phyloP scores from a whole-genome alignment of 1,140 invertebrate genomes.

The Chrysopa pallens region DNA sequence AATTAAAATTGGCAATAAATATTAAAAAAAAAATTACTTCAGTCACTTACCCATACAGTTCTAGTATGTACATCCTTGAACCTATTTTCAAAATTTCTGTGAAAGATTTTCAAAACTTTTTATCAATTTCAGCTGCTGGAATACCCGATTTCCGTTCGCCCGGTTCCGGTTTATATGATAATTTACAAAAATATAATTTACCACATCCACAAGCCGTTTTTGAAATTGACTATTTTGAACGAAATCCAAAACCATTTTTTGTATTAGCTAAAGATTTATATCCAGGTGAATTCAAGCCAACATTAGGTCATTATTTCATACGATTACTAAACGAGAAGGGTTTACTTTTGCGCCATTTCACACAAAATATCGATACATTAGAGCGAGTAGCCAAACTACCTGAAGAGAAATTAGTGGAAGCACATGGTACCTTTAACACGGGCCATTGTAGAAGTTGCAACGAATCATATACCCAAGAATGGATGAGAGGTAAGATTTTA shows the following conservation, averaged over 20 bases:
- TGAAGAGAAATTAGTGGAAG: slow-evolving; percentile 74
- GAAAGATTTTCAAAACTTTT: background rate
- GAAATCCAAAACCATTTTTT: slow-evolving; percentile 76
- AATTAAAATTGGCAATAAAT: too few relatives aligned
- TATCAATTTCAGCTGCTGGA: slow-evolving; percentile 56
- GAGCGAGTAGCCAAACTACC: slow-evolving; percentile 76
- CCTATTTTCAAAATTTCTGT: slow-evolving; percentile 4
- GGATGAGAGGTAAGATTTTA: slow-evolving; percentile 31
- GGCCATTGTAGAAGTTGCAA: slow-evolving; percentile 71
- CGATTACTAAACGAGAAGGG: slow-evolving; percentile 61
- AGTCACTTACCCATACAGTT: too few relatives aligned
- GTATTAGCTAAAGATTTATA: slow-evolving; percentile 71
- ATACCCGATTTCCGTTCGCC: slow-evolving; percentile 90
- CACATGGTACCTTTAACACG: slow-evolving; percentile 82
- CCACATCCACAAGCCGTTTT: slow-evolving; percentile 93
- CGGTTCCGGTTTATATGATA: slow-evolving; percentile 79
- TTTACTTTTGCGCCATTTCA: slow-evolving; percentile 65
- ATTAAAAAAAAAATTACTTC: too few relatives aligned
- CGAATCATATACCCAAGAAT: slow-evolving; percentile 56
- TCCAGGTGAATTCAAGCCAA: slow-evolving; percentile 66
- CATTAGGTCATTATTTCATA: slow-evolving; percentile 70
- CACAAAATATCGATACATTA: slow-evolving; percentile 88
- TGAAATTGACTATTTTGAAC: slow-evolving; percentile 66
- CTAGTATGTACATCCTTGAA: too few relatives aligned
- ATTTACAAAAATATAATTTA: slow-evolving; percentile 79